Evolutionary conservation across 2,888 invertebrate genomes (phyloP).

Genomic region (Pachycephus smyrnensis): DNA sequence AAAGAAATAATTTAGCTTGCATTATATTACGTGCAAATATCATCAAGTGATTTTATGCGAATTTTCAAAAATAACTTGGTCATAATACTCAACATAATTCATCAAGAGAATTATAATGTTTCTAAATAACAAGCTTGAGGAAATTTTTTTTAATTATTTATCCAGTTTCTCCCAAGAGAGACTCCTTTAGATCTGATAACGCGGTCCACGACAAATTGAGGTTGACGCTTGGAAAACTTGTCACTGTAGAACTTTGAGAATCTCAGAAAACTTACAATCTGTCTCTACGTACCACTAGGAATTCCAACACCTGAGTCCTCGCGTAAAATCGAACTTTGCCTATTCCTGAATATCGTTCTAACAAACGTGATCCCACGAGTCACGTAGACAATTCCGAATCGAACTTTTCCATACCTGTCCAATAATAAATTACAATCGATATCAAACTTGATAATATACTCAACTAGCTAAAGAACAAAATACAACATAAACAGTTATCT

Average conservation of each 20-base stretch:
- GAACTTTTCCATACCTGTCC: neutral
- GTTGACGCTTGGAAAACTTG: neutral
- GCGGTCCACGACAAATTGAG: neutral
- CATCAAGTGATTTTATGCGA: neutral
- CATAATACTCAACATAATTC: neutral
- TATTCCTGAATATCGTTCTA: neutral
- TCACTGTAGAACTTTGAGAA: neutral
- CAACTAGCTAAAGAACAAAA: neutral
- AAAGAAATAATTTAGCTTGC: too few relatives aligned
- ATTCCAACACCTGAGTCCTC: neutral
- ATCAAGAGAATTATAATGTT: neutral
- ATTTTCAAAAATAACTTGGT: neutral
- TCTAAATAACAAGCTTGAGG: neutral
- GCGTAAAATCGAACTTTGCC: neutral
- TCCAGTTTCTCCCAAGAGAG: neutral
- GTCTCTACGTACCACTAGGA: neutral
- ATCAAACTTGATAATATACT: neutral
- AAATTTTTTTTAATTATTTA: neutral
- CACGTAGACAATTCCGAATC: neutral
- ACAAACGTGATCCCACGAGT: neutral
- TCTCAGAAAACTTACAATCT: neutral
- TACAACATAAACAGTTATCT: neutral
- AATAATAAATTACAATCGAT: neutral
- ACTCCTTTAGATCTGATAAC: neutral
- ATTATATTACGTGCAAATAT: neutral